Evolutionary conservation across 2,113 vertebrate genomes (phyloP).

Genomic region (Microcebus griseorufus): DNA sequence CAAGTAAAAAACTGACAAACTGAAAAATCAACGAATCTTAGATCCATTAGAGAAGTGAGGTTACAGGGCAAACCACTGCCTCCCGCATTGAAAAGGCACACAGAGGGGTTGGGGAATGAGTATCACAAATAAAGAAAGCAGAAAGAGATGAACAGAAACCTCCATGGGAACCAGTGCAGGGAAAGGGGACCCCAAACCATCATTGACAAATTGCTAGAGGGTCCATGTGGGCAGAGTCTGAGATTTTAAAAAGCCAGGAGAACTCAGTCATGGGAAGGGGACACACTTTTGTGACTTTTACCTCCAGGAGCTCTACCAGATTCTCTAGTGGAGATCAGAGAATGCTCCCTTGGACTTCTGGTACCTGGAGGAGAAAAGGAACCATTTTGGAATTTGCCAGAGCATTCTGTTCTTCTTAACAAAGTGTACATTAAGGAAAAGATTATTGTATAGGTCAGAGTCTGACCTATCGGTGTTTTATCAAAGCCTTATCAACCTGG

Average conservation of each 20-base stretch:
- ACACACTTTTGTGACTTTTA: neutral
- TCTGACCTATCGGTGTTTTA: neutral
- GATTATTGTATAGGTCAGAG: neutral
- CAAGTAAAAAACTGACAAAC: neutral
- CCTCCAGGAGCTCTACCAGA: neutral
- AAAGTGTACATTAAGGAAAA: neutral
- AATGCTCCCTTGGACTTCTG: neutral
- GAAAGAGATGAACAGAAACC: neutral
- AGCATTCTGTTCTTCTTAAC: neutral
- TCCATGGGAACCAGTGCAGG: neutral
- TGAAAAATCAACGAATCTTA: neutral
- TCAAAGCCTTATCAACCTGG: neutral
- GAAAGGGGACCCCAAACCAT: accelerated
- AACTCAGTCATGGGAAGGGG: accelerated
- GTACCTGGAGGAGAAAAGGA: neutral
- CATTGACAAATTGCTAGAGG: neutral
- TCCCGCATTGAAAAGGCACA: neutral
- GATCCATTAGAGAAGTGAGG: neutral
- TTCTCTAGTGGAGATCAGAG: neutral
- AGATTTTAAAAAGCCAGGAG: neutral
- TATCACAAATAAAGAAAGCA: neutral
- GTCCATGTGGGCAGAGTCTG: neutral
- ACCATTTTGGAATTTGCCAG: neutral
- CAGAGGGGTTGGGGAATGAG: accelerated
- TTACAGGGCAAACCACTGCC: neutral